A percentile compares a stretch with the other conserved stretches of the same genome.
phyloP scores from a whole-genome alignment of 1,140 invertebrate species.

The Drosophila neocordata region DNA sequence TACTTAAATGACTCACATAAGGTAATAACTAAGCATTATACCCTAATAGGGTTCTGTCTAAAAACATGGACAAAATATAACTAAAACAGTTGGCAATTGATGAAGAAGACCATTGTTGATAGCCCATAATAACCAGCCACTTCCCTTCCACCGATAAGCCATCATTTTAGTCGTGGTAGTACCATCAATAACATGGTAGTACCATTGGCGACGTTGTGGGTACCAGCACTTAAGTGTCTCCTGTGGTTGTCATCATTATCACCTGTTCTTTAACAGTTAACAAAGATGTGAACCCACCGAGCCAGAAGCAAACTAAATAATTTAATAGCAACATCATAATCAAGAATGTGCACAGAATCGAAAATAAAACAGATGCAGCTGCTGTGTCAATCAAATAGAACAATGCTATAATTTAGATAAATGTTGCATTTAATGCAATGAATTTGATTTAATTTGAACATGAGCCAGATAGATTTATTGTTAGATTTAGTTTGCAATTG shows the following conservation, averaged over 20 bases:
- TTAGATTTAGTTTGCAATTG: conserved; percentile 34
- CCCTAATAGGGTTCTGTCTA: background rate
- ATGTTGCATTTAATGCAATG: conserved; percentile 62
- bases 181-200: conserved; percentile 16
- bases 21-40: background rate
- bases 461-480: conserved; percentile 55
- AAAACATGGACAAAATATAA: no score
- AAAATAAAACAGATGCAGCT: conserved; percentile 47
- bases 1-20: background rate
- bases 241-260: background rate
- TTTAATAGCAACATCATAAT: conserved; percentile 50
- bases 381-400: conserved; percentile 61
- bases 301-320: conserved; percentile 36
- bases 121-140: conserved; percentile 29
- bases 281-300: conserved; percentile 4
- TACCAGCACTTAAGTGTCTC: conserved; percentile 9
- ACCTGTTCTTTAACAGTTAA: background rate
- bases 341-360: conserved; percentile 13
- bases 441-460: conserved; percentile 64
- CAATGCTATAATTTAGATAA: conserved; percentile 57
- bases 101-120: conserved; percentile 22
- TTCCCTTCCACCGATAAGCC: background rate
- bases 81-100: conserved; percentile 47
- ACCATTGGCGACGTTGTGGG: conserved; percentile 10
- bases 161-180: conserved; percentile 28